Evolutionary conservation across 2,113 vertebrate species (phyloP), one percentile per base, ranked within the genome.

Genomic region (Pogonocichla stellata): DNA sequence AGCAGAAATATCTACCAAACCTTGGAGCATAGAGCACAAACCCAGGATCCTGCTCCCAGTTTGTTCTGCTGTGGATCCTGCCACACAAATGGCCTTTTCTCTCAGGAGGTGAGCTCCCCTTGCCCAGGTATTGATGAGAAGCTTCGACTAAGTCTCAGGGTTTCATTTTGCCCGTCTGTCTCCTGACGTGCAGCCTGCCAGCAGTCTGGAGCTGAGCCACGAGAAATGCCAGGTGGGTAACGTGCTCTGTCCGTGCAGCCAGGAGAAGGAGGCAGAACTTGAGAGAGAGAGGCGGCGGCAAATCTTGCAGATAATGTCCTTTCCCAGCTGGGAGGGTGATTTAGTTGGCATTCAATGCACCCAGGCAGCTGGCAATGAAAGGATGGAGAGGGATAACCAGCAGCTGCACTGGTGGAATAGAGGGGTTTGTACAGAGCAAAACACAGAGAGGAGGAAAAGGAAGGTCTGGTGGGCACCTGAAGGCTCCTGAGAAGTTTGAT

Each of bases 341-440:
- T n/a, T n/a, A n/a, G n/a, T n/a, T n/a, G n/a, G n/a, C n/a, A n/a
- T 70, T 66, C 42, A n/a, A 20, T 24, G 11, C 57, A 9, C 5
- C 10, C 22, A 61, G 28, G 45, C 23, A 48, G 5, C 19, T n/a
- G n/a, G 28, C 23, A 88, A 7, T 5, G 26, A 22, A 54, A 69
- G 42, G 82, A 85, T 56, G 53, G 45, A 53, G n/a, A 56, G 22
- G 22, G 50, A 61, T 33, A 42, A 54, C 19, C 54, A 57, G 20
- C 8, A 25, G 26, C 4, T 24, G 8, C 8, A 14, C 6, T 48
- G 54, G 19, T 23, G 36, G 24, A 12, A 75, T 72, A 1, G 28
- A 22, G 8, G 5, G 16, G 17, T n/a, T 82, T 40, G 2, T 18
- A 5, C 10, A 11, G 3, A 57, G 8, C 0, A 1, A 58, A 65